Conservation (phyloP, 1,140 invertebrate species). For the Micrasema minimum region DNA sequence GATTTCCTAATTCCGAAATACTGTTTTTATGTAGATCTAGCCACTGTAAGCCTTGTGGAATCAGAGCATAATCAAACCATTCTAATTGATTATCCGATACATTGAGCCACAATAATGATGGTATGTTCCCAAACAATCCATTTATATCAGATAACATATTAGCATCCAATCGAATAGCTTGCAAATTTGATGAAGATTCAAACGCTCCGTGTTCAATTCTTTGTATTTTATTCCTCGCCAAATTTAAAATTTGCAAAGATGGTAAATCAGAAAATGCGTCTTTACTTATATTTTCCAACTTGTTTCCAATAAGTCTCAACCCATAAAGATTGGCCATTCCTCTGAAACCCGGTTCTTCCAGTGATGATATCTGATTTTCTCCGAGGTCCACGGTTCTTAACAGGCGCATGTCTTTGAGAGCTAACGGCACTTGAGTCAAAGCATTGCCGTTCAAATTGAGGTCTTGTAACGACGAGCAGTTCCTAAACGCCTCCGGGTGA, state of each 20-base stretch:
- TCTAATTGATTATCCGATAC: constrained; percentile 90
- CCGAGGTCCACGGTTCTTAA: constrained; percentile 86
- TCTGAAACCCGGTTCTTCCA: constrained; percentile 83
- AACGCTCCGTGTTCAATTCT: constrained; percentile 86
- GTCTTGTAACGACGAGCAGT: constrained; percentile 84
- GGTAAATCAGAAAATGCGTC: constrained; percentile 83
- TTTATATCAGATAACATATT: constrained; percentile 88
- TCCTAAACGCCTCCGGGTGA: constrained; percentile 83
- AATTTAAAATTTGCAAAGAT: constrained; percentile 86
- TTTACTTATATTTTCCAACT: constrained; percentile 85
- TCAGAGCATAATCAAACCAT: constrained; percentile 90
- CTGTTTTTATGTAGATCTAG: constrained; percentile 91
- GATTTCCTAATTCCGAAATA: constrained; percentile 83
- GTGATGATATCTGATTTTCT: constrained; percentile 80
- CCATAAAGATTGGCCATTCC: constrained; percentile 84
- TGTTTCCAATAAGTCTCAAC: constrained; percentile 87
- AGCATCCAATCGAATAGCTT: constrained; percentile 87
- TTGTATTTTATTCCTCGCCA: constrained; percentile 86
- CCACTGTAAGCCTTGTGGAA: constrained; percentile 86
- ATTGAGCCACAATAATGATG: constrained; percentile 88
- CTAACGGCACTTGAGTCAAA: constrained; percentile 81
- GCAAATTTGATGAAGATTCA: constrained; percentile 79
- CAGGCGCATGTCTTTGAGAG: constrained; percentile 76
- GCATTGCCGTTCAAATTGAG: constrained; percentile 87
- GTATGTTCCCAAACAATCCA: constrained; percentile 84